These are phyloP conservation scores for Plebejus melissa DNA, from an alignment of 2,888 invertebrate species.

Conservation along the genomic window DNA sequence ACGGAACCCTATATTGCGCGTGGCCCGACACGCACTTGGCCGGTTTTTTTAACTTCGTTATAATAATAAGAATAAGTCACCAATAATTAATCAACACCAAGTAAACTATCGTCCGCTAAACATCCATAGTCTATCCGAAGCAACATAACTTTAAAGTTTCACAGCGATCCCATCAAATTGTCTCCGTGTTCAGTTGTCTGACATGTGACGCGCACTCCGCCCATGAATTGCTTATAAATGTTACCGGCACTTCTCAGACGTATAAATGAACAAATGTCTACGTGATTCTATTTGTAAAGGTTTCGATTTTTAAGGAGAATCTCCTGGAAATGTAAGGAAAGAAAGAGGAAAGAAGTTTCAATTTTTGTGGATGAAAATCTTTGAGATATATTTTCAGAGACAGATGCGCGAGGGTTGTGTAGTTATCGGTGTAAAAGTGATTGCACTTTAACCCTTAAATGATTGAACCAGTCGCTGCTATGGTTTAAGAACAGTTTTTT, in stretches of 20 bases:
- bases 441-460: too few species aligned
- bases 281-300: conserved; percentile 17
- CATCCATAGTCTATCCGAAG: background rate
- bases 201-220: conserved; percentile 50
- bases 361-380: background rate
- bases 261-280: conserved; percentile 24
- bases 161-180: conserved; percentile 20
- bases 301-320: background rate
- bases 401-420: too few species aligned
- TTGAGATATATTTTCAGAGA: background rate
- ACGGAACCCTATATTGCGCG: too few species aligned
- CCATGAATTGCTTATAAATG: conserved; percentile 69
- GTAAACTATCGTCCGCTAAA: background rate
- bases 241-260: conserved; percentile 38
- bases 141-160: conserved; percentile 9
- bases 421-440: too few species aligned
- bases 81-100: background rate
- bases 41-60: too few species aligned
- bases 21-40: too few species aligned
- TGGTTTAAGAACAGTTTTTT: too few species aligned
- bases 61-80: too few species aligned
- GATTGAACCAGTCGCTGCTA: too few species aligned
- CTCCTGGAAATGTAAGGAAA: background rate
- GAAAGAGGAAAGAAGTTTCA: background rate
- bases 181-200: conserved; percentile 45